phyloP scores from a whole-genome alignment of 2,888 invertebrate genomes.

The Cistogaster globosa region DNA sequence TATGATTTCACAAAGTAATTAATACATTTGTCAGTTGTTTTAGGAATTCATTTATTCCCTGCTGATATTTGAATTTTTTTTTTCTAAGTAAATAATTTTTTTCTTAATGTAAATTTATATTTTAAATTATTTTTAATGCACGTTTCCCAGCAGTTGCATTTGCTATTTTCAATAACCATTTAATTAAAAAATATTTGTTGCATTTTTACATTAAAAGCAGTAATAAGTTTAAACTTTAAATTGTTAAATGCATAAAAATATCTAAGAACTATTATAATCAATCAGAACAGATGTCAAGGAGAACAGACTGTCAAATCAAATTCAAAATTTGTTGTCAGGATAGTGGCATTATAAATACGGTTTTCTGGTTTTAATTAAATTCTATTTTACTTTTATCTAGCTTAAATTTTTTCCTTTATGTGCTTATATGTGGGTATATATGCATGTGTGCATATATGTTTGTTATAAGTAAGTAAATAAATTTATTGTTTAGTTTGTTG shows the following conservation, averaged over 20 bases:
- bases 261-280: constrained; percentile 12
- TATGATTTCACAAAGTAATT: too few relatives aligned
- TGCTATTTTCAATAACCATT: neutral
- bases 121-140: too few relatives aligned
- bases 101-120: too few relatives aligned
- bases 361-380: neutral
- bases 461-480: neutral
- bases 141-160: too few relatives aligned
- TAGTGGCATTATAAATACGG: constrained; percentile 38
- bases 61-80: too few relatives aligned
- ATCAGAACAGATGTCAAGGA: constrained; percentile 33
- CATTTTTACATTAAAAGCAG: neutral
- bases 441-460: too few relatives aligned
- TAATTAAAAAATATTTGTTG: neutral
- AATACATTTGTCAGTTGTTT: too few relatives aligned
- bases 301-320: constrained; percentile 39
- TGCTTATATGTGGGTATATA: neutral
- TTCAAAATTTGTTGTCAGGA: constrained; percentile 31
- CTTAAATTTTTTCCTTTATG: neutral
- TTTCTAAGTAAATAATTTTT: too few relatives aligned
- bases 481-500: neutral
- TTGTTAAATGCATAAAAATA: neutral
- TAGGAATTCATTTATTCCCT: too few relatives aligned
- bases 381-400: constrained; percentile 5
- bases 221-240: constrained; percentile 3